Evolutionary conservation across 2,888 invertebrate species (phyloP).

Genomic region (Phaonia tiefii): DNA sequence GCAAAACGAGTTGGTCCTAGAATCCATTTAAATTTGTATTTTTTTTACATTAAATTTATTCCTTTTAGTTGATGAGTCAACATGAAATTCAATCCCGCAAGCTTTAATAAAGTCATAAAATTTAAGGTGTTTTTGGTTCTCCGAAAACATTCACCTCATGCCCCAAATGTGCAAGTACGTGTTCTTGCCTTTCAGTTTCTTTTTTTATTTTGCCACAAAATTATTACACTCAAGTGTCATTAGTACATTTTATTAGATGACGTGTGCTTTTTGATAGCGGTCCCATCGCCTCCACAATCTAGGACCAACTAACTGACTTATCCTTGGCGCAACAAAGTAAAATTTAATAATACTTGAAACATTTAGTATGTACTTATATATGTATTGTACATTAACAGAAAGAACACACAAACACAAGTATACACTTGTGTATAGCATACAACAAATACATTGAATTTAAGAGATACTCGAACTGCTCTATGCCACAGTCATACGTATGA

Average conservation of each 20-base stretch:
- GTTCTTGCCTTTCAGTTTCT: background rate
- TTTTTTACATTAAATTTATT: no score
- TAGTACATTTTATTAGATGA: slow-evolving; percentile 65
- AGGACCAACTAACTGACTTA: background rate
- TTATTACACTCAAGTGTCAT: slow-evolving; percentile 63
- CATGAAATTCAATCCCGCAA: no score
- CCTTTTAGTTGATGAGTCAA: no score
- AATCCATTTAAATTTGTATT: no score
- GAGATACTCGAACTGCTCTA: background rate
- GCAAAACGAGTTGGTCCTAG: no score
- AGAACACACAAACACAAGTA: slow-evolving; percentile 3
- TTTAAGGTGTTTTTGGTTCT: no score
- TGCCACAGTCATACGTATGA: background rate
- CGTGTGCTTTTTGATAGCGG: slow-evolving; percentile 41
- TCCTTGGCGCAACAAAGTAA: slow-evolving; percentile 57
- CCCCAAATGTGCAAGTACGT: slow-evolving; percentile 13
- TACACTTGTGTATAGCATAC: no score
- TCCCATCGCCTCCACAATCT: background rate
- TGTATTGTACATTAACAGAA: slow-evolving; percentile 35
- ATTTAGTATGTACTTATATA: slow-evolving; percentile 47
- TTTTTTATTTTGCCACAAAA: slow-evolving; percentile 48
- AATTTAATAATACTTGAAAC: slow-evolving; percentile 66
- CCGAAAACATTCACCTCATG: no score
- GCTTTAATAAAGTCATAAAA: no score
- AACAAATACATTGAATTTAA: background rate